Evolutionary conservation across 1,140 invertebrate species (phyloP), one percentile per base, ranked within the genome.

Genomic region (Bombus superbus): DNA sequence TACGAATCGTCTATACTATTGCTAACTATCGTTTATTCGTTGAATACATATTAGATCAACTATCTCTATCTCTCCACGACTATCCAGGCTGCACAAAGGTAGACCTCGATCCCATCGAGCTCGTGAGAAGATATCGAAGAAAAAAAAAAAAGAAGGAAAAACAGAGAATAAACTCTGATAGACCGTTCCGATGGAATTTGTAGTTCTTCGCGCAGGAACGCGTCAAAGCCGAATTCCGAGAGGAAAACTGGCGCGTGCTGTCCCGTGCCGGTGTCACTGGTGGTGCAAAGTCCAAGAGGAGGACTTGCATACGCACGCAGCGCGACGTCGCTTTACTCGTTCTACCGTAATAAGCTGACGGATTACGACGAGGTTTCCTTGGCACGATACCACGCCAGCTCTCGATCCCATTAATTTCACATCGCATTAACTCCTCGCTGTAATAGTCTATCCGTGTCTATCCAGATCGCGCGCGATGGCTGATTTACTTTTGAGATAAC

Each of bases 371-470:
- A 85, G 90, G 84, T 88, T 91, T 86, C 83, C 81, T 90, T 86
- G 86, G 74, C 81, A 80, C 90, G 81, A 82, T 83, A 90, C 81
- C 86, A 79, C 88, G 87, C 85, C 82, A 72, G 81, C 66, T 85
- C 89, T 86, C 86, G 89, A 91, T 86, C 89, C 89, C 81, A 88
- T 91, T 91, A 91, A 91, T 90, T 87, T 90, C 90, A 83, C 85
- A 90, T 90, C 84, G 90, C 81, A 76, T 90, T 90, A 90, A 81
- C 75, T 90, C 78, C 84, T 40, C 66, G 57, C 71, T 47, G 81
- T 86, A 91, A 90, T 77, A 74, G 87, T 81, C 86, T 82, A 88
- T 90, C 86, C 75, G 64, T 75, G 72, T 38, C 83, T 85, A 75
- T 66, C 38, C 40, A 71, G 64, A 81, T 69, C 62, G 57, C 81